Conservation (phyloP, 2,113 vertebrate species). For the Pongo abelii region DNA sequence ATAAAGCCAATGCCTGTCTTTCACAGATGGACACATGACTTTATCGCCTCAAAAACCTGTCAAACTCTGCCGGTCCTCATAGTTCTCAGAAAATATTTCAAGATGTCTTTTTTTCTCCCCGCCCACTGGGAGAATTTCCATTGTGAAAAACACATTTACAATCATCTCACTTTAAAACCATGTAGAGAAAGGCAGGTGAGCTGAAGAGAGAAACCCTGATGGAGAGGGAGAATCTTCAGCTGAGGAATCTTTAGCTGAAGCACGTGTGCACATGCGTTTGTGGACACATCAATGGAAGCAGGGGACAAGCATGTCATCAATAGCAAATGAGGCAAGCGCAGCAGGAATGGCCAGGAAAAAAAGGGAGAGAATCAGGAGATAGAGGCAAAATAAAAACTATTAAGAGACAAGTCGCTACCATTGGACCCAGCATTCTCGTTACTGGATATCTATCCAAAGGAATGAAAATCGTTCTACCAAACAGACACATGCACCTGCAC, state of each 20-base stretch:
- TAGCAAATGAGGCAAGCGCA: neutral
- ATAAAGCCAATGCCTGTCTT: neutral
- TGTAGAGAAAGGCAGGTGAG: neutral
- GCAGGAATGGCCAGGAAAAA: neutral
- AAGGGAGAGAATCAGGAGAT: fast-evolving
- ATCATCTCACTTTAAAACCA: neutral
- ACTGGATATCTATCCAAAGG: too few species aligned
- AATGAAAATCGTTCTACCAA: too few species aligned
- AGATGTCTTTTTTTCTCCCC: neutral
- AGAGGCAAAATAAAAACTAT: neutral
- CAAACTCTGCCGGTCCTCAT: too few species aligned
- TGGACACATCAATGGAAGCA: neutral
- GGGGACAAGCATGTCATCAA: fast-evolving
- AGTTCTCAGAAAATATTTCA: neutral
- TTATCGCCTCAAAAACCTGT: fast-evolving
- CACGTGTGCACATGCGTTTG: neutral
- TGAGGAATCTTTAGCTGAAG: neutral
- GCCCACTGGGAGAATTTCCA: neutral
- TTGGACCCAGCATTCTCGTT: too few species aligned
- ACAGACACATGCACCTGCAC: too few species aligned
- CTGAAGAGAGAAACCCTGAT: neutral
- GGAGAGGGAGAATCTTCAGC: neutral
- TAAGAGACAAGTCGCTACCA: too few species aligned
- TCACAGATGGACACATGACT: neutral
- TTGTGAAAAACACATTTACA: neutral